A percentile compares a stretch with the other conserved stretches of the same genome.
Conservation (phyloP, 2,113 vertebrate genomes). For the Cepphus grylle region DNA sequence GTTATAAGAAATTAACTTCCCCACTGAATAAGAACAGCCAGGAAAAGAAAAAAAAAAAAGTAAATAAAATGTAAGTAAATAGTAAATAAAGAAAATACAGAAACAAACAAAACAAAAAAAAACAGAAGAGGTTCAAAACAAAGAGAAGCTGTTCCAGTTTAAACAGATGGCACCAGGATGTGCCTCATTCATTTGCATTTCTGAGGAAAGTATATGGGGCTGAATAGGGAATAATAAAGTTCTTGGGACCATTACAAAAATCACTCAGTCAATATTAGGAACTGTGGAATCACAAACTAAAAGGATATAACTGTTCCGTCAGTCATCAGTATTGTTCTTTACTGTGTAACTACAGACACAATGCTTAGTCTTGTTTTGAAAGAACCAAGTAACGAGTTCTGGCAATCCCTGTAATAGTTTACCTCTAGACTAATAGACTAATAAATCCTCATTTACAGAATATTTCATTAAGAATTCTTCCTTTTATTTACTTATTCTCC, state of each 20-base stretch:
- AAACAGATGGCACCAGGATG: neutral
- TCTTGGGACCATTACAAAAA: neutral
- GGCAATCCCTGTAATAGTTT: neutral
- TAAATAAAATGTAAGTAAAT: neutral
- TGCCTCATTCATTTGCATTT: neutral
- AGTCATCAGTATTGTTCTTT: neutral
- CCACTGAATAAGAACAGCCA: neutral
- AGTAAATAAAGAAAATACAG: neutral
- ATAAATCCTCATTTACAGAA: neutral
- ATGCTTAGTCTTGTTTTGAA: neutral
- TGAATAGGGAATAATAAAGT: neutral
- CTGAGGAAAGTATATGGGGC: neutral
- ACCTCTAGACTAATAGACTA: neutral
- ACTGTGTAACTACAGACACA: neutral
- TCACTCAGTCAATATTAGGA: neutral
- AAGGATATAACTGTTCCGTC: neutral
- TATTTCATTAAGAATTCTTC: neutral
- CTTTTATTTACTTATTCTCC: neutral
- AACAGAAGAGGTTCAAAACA: neutral
- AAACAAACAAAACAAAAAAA: neutral
- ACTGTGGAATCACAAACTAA: neutral
- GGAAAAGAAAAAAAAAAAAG: neutral
- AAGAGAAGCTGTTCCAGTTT: neutral
- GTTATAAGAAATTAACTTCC: neutral
- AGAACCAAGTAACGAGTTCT: neutral